Percentiles rank a stretch among this genome's conserved stretches.
phyloP scores from a whole-genome alignment of 2,888 invertebrate genomes.

The Caenorhabditis sp. region DNA sequence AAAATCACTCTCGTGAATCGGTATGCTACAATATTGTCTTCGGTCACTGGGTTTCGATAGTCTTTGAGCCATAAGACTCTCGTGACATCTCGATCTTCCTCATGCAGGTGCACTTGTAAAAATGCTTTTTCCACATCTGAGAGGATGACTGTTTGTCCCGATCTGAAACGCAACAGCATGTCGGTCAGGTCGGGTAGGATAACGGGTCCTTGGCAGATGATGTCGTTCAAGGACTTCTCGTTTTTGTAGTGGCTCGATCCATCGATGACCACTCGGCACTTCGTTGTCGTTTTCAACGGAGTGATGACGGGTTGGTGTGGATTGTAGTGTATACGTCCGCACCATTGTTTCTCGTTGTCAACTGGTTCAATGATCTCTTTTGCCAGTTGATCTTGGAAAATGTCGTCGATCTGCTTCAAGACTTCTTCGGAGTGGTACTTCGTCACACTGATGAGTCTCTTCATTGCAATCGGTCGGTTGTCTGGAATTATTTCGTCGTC shows the following conservation, averaged over 20 bases:
- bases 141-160: conserved; percentile 14
- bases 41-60: conserved; percentile 16
- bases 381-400: conserved; percentile 46
- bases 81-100: conserved; percentile 33
- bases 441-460: conserved; percentile 5
- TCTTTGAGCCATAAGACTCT: conserved; percentile 66
- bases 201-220: conserved; percentile 60
- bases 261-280: conserved; percentile 27
- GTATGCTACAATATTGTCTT: conserved; percentile 46
- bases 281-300: conserved; percentile 64
- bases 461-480: conserved; percentile 23
- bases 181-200: conserved; percentile 55
- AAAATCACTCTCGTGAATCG: conserved; percentile 63
- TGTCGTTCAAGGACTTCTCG: conserved; percentile 64
- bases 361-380: conserved; percentile 58
- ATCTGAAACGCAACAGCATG: conserved; percentile 64
- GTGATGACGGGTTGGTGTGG: conserved; percentile 46
- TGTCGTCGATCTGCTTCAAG: conserved; percentile 24
- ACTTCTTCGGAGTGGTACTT: conserved; percentile 3
- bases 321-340: no score
- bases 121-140: conserved; percentile 70
- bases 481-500: conserved; percentile 5
- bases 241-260: conserved; percentile 50
- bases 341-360: background rate
- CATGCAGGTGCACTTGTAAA: conserved; percentile 48